A percentile compares a stretch with the other conserved stretches of the same genome.
Evolutionary conservation across 2,888 invertebrate species (phyloP).

Genomic region (Eupelmus urozonus): DNA sequence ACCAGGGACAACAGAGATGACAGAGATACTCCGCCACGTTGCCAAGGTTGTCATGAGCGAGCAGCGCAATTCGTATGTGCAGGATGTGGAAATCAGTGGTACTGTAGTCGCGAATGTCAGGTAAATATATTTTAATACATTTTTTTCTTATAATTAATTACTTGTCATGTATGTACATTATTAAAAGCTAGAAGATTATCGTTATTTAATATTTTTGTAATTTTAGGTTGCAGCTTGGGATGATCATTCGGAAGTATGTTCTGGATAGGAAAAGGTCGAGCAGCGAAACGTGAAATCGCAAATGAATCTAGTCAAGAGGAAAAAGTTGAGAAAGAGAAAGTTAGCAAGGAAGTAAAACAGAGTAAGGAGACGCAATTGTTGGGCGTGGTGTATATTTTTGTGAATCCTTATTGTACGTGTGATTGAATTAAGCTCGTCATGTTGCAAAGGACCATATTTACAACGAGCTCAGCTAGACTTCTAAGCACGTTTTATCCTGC

Average conservation of each 20-base stretch:
- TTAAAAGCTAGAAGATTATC: neutral
- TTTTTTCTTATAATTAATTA: neutral
- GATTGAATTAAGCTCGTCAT: slow-evolving; percentile 47
- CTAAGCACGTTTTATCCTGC: slow-evolving; percentile 51
- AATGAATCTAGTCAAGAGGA: slow-evolving; percentile 75
- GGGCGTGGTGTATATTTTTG: slow-evolving; percentile 57
- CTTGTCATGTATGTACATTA: neutral
- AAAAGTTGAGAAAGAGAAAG: slow-evolving; percentile 62
- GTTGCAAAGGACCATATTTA: slow-evolving; percentile 50
- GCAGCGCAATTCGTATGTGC: slow-evolving; percentile 93
- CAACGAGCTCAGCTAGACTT: slow-evolving; percentile 44
- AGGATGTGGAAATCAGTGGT: slow-evolving; percentile 95
- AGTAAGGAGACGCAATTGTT: slow-evolving; percentile 40
- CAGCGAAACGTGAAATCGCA: slow-evolving; percentile 64
- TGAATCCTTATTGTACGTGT: slow-evolving; percentile 52
- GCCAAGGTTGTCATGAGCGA: slow-evolving; percentile 90
- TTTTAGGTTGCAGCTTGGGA: slow-evolving; percentile 90
- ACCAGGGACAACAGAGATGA: slow-evolving; percentile 72
- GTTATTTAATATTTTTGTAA: slow-evolving; percentile 17
- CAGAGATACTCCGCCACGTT: slow-evolving; percentile 82
- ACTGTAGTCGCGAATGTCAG: slow-evolving; percentile 95
- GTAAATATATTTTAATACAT: slow-evolving; percentile 77
- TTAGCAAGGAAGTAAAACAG: slow-evolving; percentile 34
- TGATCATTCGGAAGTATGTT: slow-evolving; percentile 91
- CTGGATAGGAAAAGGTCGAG: slow-evolving; percentile 80